Conservation (phyloP, 2,113 vertebrate species). For the Sinosuthora webbiana region DNA sequence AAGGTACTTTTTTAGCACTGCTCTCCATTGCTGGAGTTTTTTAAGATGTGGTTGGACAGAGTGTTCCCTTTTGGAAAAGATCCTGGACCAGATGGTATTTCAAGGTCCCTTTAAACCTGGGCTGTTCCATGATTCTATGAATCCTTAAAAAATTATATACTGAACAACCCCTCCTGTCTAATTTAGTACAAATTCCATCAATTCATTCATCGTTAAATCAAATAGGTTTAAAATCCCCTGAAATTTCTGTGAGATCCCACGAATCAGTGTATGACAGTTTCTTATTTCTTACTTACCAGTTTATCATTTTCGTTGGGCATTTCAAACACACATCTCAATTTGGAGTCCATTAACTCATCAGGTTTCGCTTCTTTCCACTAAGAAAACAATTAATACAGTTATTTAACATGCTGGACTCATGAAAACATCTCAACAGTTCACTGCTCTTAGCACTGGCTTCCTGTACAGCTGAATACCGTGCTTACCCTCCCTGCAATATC, state of each 20-base stretch:
- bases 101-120: neutral
- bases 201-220: neutral
- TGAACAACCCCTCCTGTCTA: neutral
- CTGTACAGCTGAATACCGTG: neutral
- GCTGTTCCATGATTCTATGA: neutral
- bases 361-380: conserved; percentile 99
- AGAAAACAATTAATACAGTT: conserved; percentile 58
- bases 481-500: neutral
- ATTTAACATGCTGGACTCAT: neutral
- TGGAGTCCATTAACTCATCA: conserved; percentile 99
- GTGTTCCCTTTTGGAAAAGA: neutral
- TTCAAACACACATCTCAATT: conserved; percentile 98
- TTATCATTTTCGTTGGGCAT: conserved; percentile 97
- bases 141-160: neutral
- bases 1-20: neutral
- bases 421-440: neutral
- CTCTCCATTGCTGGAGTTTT: neutral
- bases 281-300: conserved; percentile 82
- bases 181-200: neutral
- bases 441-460: neutral
- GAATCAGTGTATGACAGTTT: neutral
- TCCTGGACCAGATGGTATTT: neutral
- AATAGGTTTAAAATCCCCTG: accelerated
- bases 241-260: neutral
- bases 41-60: neutral